Base-by-base conservation (phyloP, 2,888 invertebrate genomes). In the Caradrina clavipalpis region DNA sequence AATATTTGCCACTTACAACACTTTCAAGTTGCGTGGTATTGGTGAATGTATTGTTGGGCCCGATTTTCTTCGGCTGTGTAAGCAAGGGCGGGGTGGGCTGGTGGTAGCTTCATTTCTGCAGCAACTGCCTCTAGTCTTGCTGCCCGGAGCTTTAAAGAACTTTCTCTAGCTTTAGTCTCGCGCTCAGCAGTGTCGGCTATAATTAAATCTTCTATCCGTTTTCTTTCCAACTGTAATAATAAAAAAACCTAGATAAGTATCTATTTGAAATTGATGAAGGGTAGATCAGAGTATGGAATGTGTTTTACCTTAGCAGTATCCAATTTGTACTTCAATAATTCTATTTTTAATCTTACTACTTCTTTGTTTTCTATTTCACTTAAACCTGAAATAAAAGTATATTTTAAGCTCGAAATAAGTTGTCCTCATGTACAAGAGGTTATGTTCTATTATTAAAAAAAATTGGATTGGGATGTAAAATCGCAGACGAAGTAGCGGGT, bases 281-380 rank as follows among this genome's bases (percentile, higher is more conserved):
- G 26, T 39, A 26, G 4, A 42, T 26, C 11, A 26, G 1, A 19
- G 0, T 4, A 22, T 21, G n/a, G 2, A 19, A 17, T 45, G 45
- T 45, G 49, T 68, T 83, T 87, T 80, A 95, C 95, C 90, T 94
- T 95, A 1, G 93, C 94, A 15, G 91, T 95, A 84, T 95, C 95
- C 81, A 95, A 78, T 88, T 95, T 89, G 78, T 91, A 94, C 57
- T 93, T 93, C 10, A 95, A 76, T 63, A 96, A 75, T 62, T 95
- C 91, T 39, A 89, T 73, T 84, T 94, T 93, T 86, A 95, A 87
- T 78, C 89, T 93, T 0, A 87, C 85, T 2, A 90, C 78, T 76
- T 94, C 93, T 76, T 90, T 92, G 72, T 89, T 90, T 71, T 93
- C 91, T 39, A 83, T 62, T 59, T 81, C 76, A 76, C 75, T 86